Evolutionary conservation across 1,140 invertebrate species (phyloP), one percentile per base, ranked within the genome.

Genomic region (Ganaspis sp.): DNA sequence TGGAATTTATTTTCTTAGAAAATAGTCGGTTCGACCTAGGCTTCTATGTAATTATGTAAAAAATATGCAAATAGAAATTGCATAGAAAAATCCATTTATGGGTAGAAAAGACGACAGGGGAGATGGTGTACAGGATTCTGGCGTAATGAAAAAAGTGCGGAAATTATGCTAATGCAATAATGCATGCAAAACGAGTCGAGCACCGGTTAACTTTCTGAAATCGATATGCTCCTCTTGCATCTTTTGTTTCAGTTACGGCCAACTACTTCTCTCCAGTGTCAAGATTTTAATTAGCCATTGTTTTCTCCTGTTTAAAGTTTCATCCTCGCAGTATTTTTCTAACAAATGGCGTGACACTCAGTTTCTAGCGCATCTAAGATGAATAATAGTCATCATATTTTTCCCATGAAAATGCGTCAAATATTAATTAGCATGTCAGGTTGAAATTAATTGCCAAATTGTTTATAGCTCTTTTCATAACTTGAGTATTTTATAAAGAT

Each of bases 51-150:
- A 88, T 88, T 88, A 90, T 88, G 88, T 86, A 87, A 89, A 88
- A 89, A 88, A 86, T 90, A 89, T 90, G 88, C 87, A 88, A 90
- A 90, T 90, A 90, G 86, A 89, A 87, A 90, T 90, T 89, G 84
- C 85, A 85, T 75, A 82, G 85, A 86, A 86, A 87, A 89, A 87
- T 88, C 85, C 80, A 89, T 87, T 89, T 88, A 87, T 82, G 77
- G 73, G 77, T 64, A 64, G 71, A 74, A 77, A 45, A 9, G 9
- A 23, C 9, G 53, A 9, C 8, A 23, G 49, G 17, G 17, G 49
- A 21, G 17, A 23, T 4, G 9, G 54, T 4, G 73, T 37, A 37
- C 70, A 64, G 76, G 75, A 84, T 84, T 82, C 77, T 49, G 53
- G 54, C 71, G 72, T 86, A 85, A 87, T 86, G 81, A 86, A 88